phyloP scores from a whole-genome alignment of 2,797 vertebrate species.

The Protosalanx chinensis region DNA sequence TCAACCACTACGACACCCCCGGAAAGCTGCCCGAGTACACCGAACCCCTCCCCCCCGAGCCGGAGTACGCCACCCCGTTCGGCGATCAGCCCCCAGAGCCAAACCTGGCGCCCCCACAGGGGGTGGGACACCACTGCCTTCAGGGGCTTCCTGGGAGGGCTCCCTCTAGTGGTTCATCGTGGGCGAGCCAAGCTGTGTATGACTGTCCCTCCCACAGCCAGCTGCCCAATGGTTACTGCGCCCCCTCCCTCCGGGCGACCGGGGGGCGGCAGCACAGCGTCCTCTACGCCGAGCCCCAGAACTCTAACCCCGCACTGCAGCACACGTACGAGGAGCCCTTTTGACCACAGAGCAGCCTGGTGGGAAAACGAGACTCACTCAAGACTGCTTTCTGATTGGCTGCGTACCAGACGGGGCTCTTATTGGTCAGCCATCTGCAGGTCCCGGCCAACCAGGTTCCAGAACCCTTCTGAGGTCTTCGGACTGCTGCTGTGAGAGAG shows the following conservation, averaged over 20 bases:
- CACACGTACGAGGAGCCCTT: conserved; percentile 54
- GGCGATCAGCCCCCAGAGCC: conserved; percentile 60
- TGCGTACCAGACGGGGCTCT: neutral
- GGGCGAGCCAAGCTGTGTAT: conserved; percentile 51
- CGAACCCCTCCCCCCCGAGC: conserved; percentile 78
- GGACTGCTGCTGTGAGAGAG: neutral
- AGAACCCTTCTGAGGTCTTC: neutral
- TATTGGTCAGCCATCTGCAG: neutral
- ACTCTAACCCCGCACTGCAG: neutral
- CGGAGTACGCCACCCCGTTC: conserved; percentile 84
- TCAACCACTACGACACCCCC: conserved; percentile 77
- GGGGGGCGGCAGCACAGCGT: conserved; percentile 34
- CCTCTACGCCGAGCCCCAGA: conserved; percentile 59
- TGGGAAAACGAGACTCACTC: neutral
- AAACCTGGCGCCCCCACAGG: conserved; percentile 7
- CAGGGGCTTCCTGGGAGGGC: conserved; percentile 22
- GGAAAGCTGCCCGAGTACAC: conserved; percentile 77
- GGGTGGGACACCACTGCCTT: conserved; percentile 13
- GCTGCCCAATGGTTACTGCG: conserved; percentile 72
- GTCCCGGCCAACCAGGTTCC: too few relatives aligned
- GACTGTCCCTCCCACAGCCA: conserved; percentile 71
- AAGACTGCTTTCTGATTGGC: neutral
- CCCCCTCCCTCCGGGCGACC: conserved; percentile 49
- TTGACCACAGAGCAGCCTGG: conserved; percentile 29
- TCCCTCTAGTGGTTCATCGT: conserved; percentile 11